Base-by-base conservation (phyloP, 2,888 invertebrate species). In the Campopleginae sp. region DNA sequence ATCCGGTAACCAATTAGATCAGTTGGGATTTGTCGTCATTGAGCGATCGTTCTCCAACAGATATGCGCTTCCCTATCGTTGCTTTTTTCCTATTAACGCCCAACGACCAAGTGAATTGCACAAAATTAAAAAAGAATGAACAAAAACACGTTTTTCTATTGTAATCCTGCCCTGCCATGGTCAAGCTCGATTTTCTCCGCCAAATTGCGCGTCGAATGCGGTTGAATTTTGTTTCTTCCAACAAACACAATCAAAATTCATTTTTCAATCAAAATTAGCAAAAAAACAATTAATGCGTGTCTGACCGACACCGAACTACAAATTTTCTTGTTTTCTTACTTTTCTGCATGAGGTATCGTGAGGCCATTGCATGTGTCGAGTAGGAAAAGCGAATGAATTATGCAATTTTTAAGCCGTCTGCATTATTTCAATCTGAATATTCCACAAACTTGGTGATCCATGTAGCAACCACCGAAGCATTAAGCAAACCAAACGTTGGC, bases 1-100 rank as follows among this genome's bases (percentile, higher is more conserved):
- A 89, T 89, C 89, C 90, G 90, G 90, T 89, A 91, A 92, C 88
- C 93, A 93, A 93, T 93, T 93, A 93, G 91, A 91, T 91, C 89
- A 89, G 86, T 92, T 84, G 68, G 80, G 90, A 91, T 92, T 92
- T 90, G 89, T 91, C 91, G 88, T 88, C 87, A 87, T 72, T 84
- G 77, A 74, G 68, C 74, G 82, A 85, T 82, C 81, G 82, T 81
- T 86, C 79, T 81, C 76, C 72, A 17, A 58, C 77, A 68, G 70
- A 68, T 54, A 27, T 58, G 42, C 27, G 31, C 63, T 46, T 48
- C 54, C 17, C 75, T 54, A n/a, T 71, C 63, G 66, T 68, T 46
- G 38, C 31, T 31, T 74, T 65, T 81, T 81, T 58, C 7, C 61
- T n/a, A 68, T 75, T 46, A 51, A 80, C 58, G 23, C n/a, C 38